A percentile compares a stretch with the other conserved stretches of the same genome.
Conservation (phyloP, 2,113 vertebrate species). For the Recurvirostra avosetta region DNA sequence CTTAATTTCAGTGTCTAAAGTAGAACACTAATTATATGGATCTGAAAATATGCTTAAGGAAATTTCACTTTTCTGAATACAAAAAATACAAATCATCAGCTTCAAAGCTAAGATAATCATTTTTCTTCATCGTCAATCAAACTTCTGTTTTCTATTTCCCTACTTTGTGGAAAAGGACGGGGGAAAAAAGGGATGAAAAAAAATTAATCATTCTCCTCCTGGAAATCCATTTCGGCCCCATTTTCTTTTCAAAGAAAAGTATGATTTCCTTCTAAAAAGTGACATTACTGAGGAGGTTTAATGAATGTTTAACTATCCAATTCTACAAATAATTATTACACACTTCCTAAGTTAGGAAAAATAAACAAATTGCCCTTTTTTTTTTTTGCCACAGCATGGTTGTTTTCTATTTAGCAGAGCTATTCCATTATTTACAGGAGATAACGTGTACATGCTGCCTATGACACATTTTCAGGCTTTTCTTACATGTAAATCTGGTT, state of each 20-base stretch:
- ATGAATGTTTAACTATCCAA: background rate
- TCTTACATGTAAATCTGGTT: background rate
- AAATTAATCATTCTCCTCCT: background rate
- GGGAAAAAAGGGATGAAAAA: background rate
- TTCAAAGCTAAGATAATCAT: background rate
- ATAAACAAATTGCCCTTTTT: background rate
- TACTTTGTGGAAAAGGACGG: background rate
- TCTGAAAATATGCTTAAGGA: background rate
- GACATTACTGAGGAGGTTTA: background rate
- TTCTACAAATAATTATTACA: background rate
- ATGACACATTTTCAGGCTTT: background rate
- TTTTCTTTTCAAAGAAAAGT: background rate
- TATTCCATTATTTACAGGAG: background rate
- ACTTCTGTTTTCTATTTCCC: background rate
- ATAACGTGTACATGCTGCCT: background rate
- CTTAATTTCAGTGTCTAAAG: background rate
- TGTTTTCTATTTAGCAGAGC: background rate
- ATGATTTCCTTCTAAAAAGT: background rate
- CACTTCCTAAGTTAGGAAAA: background rate
- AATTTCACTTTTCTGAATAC: background rate
- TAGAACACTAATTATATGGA: background rate
- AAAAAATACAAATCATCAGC: background rate
- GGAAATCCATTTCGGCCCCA: background rate
- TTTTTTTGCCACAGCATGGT: background rate
- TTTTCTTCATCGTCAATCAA: background rate